phyloP scores from a whole-genome alignment of 2,797 vertebrate genomes.

The Diceros bicornis region DNA sequence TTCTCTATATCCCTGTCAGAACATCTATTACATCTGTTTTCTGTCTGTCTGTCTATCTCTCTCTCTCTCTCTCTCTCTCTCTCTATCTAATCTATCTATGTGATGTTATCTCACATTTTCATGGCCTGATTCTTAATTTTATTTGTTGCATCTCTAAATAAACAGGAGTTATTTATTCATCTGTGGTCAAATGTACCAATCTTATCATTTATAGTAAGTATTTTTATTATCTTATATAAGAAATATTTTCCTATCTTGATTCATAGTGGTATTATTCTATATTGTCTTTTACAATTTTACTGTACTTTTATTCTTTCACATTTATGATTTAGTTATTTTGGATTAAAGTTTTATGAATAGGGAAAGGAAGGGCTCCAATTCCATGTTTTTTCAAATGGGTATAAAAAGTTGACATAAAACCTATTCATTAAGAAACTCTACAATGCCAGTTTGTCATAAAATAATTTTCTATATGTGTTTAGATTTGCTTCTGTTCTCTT shows the following conservation, averaged over 20 bases:
- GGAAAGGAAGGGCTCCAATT: neutral
- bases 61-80: no score
- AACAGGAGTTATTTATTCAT: neutral
- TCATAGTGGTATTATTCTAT: neutral
- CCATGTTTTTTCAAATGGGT: neutral
- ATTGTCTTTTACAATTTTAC: neutral
- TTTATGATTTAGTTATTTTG: neutral
- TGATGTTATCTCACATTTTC: neutral
- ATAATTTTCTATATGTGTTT: neutral
- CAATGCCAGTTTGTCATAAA: neutral
- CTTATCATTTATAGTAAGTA: neutral
- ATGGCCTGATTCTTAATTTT: neutral
- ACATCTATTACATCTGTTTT: neutral
- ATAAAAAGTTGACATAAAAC: neutral
- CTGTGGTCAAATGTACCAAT: neutral
- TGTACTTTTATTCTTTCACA: neutral
- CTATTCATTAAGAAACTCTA: neutral
- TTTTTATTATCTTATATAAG: neutral
- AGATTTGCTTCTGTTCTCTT: neutral
- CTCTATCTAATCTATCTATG: neutral
- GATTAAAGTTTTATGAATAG: neutral
- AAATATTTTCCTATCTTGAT: neutral
- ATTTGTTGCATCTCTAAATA: neutral
- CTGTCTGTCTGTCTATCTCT: no score
- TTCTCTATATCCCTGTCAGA: neutral